Conservation (phyloP, 2,888 invertebrate genomes). For the Nezara viridula region DNA sequence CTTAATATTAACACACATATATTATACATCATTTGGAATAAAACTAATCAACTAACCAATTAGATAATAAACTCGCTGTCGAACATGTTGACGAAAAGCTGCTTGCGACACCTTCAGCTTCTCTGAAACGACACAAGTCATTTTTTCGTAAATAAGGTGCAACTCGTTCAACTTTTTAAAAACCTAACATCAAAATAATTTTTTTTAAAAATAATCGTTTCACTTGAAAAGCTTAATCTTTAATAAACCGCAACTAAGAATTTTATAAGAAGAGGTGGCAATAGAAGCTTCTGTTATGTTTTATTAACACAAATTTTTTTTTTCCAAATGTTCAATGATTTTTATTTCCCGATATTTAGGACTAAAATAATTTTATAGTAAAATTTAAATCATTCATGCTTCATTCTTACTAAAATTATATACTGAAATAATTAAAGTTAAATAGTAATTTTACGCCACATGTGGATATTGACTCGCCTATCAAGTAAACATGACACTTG, state of each 20-base stretch:
- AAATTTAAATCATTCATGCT: too few species aligned
- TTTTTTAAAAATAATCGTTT: neutral
- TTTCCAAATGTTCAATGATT: neutral
- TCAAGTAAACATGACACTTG: too few species aligned
- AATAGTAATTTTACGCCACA: too few species aligned
- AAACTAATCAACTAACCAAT: slow-evolving; percentile 62
- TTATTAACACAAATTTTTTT: neutral
- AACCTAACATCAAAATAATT: neutral
- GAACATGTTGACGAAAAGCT: slow-evolving; percentile 67
- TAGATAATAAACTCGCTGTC: slow-evolving; percentile 64
- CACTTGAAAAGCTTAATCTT: neutral
- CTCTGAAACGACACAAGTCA: slow-evolving; percentile 61
- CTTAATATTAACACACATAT: slow-evolving; percentile 2
- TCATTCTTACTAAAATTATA: too few species aligned
- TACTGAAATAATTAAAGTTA: too few species aligned
- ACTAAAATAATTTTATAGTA: too few species aligned
- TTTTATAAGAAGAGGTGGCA: neutral
- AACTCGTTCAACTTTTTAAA: slow-evolving; percentile 23
- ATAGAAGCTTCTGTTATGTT: neutral
- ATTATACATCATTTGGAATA: slow-evolving; percentile 40
- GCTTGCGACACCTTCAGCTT: slow-evolving; percentile 61
- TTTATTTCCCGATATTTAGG: neutral
- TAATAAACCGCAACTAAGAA: neutral
- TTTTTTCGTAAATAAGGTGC: slow-evolving; percentile 25
- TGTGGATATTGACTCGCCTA: too few species aligned